Percentiles rank a stretch among this genome's conserved stretches.
Conservation (phyloP, 2,888 invertebrate species). For the Drosophila seclusa region DNA sequence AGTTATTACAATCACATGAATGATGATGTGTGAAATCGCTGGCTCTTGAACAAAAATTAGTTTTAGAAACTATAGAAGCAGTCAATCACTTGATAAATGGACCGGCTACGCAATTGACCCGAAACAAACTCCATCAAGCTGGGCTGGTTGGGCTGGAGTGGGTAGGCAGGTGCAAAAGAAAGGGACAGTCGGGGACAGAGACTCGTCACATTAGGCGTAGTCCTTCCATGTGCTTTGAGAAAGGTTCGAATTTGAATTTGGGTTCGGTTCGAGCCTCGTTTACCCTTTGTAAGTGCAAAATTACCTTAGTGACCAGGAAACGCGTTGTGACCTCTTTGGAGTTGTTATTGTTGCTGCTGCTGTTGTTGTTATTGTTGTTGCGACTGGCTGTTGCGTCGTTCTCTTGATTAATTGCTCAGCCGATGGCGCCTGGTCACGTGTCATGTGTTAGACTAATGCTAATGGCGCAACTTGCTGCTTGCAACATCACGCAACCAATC, state of each 20-base stretch:
- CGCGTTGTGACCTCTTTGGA: conserved; percentile 1
- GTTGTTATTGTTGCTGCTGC: not conserved
- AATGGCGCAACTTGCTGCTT: conserved; percentile 35
- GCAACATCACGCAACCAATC: not conserved
- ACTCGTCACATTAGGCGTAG: conserved; percentile 63
- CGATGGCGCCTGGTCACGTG: conserved; percentile 50
- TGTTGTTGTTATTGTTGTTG: conserved; percentile 37
- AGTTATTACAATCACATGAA: not conserved
- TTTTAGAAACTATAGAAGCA: conserved; percentile 27
- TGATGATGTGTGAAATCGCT: conserved; percentile 19
- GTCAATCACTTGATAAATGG: conserved; percentile 76
- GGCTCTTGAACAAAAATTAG: conserved; percentile 5
- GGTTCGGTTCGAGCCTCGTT: conserved; percentile 32
- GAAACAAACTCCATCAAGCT: not conserved
- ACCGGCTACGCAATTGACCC: conserved; percentile 43
- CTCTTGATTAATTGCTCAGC: conserved; percentile 71
- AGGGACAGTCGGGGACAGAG: conserved; percentile 36
- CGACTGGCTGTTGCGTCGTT: conserved; percentile 57
- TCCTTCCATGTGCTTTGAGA: conserved; percentile 60
- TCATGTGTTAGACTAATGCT: conserved; percentile 52
- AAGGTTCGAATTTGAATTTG: conserved; percentile 38
- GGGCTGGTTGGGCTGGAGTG: not conserved
- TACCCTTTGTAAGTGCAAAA: conserved; percentile 77
- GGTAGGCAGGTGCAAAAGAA: not conserved
- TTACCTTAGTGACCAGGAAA: conserved; percentile 60